Conservation (phyloP, 2,797 vertebrate genomes). For the Prionace glauca region DNA sequence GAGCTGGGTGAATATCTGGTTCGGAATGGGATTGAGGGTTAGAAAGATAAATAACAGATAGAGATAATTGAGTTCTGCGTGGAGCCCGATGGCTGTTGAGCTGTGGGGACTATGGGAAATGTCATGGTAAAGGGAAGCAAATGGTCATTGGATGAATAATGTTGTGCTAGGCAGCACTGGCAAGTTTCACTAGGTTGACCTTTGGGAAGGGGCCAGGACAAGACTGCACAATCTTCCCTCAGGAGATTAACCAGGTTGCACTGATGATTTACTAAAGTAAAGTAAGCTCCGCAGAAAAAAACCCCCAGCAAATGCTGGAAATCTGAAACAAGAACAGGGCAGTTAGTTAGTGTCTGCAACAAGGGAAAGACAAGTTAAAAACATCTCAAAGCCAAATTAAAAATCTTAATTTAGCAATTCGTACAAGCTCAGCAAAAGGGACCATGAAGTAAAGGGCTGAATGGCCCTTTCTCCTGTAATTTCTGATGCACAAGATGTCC, state of each 20-base stretch:
- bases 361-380: not conserved
- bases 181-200: not conserved
- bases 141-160: slow-evolving; percentile 19
- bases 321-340: not conserved
- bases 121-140: not conserved
- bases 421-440: not conserved
- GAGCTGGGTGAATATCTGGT: slow-evolving; percentile 16
- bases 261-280: not conserved
- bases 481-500: not conserved
- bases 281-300: not conserved
- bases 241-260: slow-evolving; percentile 3
- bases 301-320: not conserved
- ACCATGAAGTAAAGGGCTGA: not conserved
- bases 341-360: not conserved
- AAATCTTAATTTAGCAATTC: not conserved
- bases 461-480: not conserved
- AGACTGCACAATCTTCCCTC: not conserved
- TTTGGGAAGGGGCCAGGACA: not conserved
- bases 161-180: not conserved
- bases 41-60: not conserved
- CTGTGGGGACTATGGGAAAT: not conserved
- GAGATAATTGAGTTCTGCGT: not conserved
- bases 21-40: slow-evolving; percentile 15
- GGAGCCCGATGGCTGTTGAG: not conserved
- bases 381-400: not conserved